Evolutionary conservation across 2,113 vertebrate genomes (phyloP), one percentile per base, ranked within the genome.

Genomic region (Embiotoca jacksoni): DNA sequence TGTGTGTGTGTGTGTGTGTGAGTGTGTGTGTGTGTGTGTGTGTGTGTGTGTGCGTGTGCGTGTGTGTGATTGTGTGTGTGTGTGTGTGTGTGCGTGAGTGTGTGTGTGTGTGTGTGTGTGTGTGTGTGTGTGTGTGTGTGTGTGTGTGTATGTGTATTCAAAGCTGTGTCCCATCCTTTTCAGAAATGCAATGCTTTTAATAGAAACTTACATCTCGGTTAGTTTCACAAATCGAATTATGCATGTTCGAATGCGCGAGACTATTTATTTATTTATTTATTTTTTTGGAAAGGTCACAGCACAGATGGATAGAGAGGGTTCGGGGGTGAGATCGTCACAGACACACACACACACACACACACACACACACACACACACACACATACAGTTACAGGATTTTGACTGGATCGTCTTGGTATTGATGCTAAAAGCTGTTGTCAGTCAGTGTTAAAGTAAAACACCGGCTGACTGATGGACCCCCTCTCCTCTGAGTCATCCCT

Each of bases 401-500:
- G 53, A 68, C 47, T 41, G 1, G 3, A 36, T 63, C 1, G 44
- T 60, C 16, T 63, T 39, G 47, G 31, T 11, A 62, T 55, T 15
- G 75, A 66, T 78, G 83, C 77, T 69, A 68, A 74, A 82, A 84
- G 81, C 61, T 80, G 60, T 58, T 82, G 82, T 90, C 86, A 80
- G 71, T 83, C 73, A 56, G 64, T 23, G 50, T 53, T 23, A 77
- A 77, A 88, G 71, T 66, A 75, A 7, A 59, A 32, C 7, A 4
- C 36, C 46, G 44, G 50, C 56, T 66, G 77, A 69, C 49, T 70
- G 81, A 85, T 54, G 52, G 74, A 35, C 64, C 78, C 54, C 64
- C 74, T 66, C 74, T 59, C 23, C 65, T 86, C 74, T 91, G 91
- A 91, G 65, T 94, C 89, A 92, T 88, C 64, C 59, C 23, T 85